phyloP scores from a whole-genome alignment of 2,888 invertebrate genomes.

The Dryobota labecula region DNA sequence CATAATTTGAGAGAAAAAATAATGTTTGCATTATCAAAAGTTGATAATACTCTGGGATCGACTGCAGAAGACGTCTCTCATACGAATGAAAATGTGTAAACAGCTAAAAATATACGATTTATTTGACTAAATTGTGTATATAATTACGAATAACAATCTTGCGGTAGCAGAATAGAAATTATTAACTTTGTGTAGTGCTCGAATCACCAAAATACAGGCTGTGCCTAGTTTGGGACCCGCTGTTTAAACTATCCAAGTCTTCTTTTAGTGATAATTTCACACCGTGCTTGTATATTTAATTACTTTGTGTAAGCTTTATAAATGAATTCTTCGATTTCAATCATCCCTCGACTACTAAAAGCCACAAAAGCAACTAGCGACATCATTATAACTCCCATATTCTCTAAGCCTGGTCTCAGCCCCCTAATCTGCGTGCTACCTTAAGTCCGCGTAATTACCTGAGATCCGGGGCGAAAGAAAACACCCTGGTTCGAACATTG shows the following conservation, averaged over 20 bases:
- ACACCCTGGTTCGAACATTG: slow-evolving; percentile 65
- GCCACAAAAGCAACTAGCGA: slow-evolving; percentile 3
- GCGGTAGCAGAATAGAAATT: too few species aligned
- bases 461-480: slow-evolving; percentile 79
- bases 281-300: too few species aligned
- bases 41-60: background rate
- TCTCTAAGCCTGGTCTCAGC: slow-evolving; percentile 26
- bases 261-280: too few species aligned
- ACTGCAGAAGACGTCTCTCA: background rate
- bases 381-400: slow-evolving; percentile 29
- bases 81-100: background rate
- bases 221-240: too few species aligned
- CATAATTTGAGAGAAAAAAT: background rate
- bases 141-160: too few species aligned
- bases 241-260: too few species aligned
- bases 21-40: background rate
- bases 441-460: slow-evolving; percentile 84
- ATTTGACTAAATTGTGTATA: background rate
- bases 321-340: slow-evolving; percentile 9
- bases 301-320: too few species aligned
- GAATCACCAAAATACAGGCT: too few species aligned
- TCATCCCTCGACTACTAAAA: background rate
- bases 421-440: slow-evolving; percentile 76
- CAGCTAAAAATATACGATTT: background rate
- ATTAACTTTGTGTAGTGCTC: too few species aligned